Evolutionary conservation across 2,888 invertebrate species (phyloP).

Genomic region (Drosophila austrosaltans): DNA sequence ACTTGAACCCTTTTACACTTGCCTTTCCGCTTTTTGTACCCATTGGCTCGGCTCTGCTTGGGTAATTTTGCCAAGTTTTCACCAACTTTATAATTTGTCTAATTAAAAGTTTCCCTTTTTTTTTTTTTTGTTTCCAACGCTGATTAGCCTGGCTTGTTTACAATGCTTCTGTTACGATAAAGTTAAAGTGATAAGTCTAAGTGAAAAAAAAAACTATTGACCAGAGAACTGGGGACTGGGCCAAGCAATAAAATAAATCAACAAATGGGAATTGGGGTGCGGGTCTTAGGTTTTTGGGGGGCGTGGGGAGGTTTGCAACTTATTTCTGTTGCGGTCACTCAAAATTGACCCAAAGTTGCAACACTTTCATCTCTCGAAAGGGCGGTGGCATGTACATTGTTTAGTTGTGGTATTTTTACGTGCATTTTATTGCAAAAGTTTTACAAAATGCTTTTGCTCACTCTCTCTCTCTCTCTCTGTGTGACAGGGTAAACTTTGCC

Average conservation of each 20-base stretch:
- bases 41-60: background rate
- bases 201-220: constrained; percentile 42
- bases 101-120: constrained; percentile 61
- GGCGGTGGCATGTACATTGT: constrained; percentile 42
- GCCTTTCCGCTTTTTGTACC: constrained; percentile 15
- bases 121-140: constrained; percentile 30
- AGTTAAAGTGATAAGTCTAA: constrained; percentile 33
- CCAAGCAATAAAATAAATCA: constrained; percentile 2
- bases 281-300: background rate
- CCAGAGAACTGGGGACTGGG: constrained; percentile 10
- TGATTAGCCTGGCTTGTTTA: constrained; percentile 40
- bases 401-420: constrained; percentile 40
- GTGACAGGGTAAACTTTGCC: constrained; percentile 1
- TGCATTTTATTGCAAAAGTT: constrained; percentile 62
- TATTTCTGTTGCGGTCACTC: constrained; percentile 37
- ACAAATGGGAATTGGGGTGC: background rate
- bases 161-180: constrained; percentile 29
- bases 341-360: constrained; percentile 45
- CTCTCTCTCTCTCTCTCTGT: background rate
- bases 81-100: constrained; percentile 67
- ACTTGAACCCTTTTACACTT: constrained; percentile 21
- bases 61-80: constrained; percentile 44
- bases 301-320: constrained; percentile 35
- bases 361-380: constrained; percentile 3
- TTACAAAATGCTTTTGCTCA: background rate